phyloP scores from a whole-genome alignment of 2,797 vertebrate genomes.

The Sparus aurata region DNA sequence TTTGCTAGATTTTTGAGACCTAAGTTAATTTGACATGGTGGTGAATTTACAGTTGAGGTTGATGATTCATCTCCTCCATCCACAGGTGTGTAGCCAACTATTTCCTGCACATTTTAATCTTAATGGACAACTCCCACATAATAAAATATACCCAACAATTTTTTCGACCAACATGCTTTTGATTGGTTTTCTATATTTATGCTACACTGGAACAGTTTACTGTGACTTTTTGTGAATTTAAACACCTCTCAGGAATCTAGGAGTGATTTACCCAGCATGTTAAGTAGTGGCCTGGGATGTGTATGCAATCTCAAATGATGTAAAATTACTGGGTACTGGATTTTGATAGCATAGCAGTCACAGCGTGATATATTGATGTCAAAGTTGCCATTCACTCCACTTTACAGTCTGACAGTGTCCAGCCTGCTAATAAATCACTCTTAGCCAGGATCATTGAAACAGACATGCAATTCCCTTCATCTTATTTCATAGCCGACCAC shows the following conservation, averaged over 20 bases:
- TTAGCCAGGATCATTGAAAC: conserved; percentile 30
- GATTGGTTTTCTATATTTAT: conserved; percentile 43
- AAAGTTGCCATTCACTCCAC: conserved; percentile 21
- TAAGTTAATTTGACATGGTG: not conserved
- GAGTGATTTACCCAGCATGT: conserved; percentile 25
- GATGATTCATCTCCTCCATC: conserved; percentile 34
- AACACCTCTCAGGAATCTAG: conserved; percentile 22
- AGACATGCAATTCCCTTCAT: conserved; percentile 46
- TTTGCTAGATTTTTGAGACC: not conserved
- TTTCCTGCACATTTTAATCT: conserved; percentile 15
- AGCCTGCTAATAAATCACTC: conserved; percentile 58
- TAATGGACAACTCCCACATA: conserved; percentile 26
- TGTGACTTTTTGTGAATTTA: conserved; percentile 52
- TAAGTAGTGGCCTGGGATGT: conserved; percentile 20
- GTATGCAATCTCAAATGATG: conserved; percentile 38
- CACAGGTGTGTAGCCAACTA: conserved; percentile 6
- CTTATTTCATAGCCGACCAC: not conserved
- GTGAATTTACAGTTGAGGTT: conserved; percentile 1
- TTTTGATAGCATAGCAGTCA: conserved; percentile 17
- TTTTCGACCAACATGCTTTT: conserved; percentile 39
- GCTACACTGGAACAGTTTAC: conserved; percentile 49
- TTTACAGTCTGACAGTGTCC: conserved; percentile 6
- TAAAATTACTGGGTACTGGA: not conserved
- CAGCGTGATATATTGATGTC: conserved; percentile 3
- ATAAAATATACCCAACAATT: conserved; percentile 2